phyloP scores from a whole-genome alignment of 2,888 invertebrate genomes.

The Autographa pulchrina region DNA sequence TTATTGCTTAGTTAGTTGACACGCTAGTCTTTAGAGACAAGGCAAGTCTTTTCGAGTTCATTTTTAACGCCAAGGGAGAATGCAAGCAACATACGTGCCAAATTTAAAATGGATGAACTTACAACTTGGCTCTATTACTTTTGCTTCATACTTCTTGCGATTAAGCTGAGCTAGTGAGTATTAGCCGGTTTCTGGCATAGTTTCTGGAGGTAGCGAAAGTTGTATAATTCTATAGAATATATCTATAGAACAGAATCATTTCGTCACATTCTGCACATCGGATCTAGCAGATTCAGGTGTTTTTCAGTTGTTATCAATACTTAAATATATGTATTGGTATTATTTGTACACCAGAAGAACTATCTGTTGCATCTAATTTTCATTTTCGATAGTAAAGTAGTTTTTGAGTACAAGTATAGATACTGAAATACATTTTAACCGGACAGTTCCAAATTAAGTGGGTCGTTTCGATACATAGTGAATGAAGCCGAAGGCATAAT shows the following conservation, averaged over 20 bases:
- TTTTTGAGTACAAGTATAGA: neutral
- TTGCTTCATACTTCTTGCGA: neutral
- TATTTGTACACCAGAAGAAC: too few species aligned
- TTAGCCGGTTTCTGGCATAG: neutral
- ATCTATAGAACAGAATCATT: too few species aligned
- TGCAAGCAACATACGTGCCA: neutral
- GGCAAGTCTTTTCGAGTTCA: conserved; percentile 1
- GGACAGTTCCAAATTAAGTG: conserved; percentile 34
- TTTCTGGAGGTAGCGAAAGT: neutral
- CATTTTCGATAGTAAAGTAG: neutral
- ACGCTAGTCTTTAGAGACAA: neutral
- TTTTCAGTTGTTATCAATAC: too few species aligned
- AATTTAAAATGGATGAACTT: conserved; percentile 3
- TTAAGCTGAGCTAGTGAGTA: neutral
- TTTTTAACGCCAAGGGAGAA: neutral
- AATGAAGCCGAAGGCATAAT: conserved; percentile 49
- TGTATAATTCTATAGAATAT: too few species aligned
- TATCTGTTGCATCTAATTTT: too few species aligned
- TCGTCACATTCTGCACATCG: too few species aligned
- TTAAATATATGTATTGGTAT: too few species aligned
- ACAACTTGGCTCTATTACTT: neutral
- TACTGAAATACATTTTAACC: conserved; percentile 22
- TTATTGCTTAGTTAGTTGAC: neutral
- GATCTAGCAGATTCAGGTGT: too few species aligned
- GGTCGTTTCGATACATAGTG: conserved; percentile 16